These are phyloP conservation scores for Oryzias dopingdopingensis DNA, from an alignment of 2,797 vertebrate genomes.

Conservation along the genomic window DNA sequence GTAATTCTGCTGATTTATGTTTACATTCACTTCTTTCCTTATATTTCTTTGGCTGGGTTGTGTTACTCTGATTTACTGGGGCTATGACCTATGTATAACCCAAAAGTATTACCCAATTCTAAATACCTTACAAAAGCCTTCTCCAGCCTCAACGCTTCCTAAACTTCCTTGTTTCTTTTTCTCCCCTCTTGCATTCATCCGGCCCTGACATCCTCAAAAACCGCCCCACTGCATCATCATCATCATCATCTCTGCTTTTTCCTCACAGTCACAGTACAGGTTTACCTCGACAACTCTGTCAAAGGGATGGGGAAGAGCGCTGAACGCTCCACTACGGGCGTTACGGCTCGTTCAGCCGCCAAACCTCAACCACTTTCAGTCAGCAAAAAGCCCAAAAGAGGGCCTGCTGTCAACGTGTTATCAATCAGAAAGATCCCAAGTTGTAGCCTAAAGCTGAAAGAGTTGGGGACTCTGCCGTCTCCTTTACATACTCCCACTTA, in stretches of 20 bases:
- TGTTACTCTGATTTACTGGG: slow-evolving; percentile 25
- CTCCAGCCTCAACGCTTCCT: slow-evolving; percentile 27
- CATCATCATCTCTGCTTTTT: slow-evolving; percentile 40
- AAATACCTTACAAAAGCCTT: slow-evolving; percentile 50
- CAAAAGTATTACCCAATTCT: slow-evolving; percentile 5
- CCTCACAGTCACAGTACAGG: slow-evolving; percentile 81
- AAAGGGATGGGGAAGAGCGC: slow-evolving; percentile 62
- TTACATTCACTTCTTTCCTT: background rate
- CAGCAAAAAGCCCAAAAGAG: slow-evolving; percentile 50
- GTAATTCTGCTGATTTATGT: slow-evolving; percentile 2
- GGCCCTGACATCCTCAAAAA: slow-evolving; percentile 45
- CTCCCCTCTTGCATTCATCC: slow-evolving; percentile 42
- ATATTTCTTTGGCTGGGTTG: slow-evolving; percentile 28
- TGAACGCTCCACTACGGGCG: slow-evolving; percentile 53
- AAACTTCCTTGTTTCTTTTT: slow-evolving; percentile 22
- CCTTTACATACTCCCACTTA: slow-evolving; percentile 81
- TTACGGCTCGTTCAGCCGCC: slow-evolving; percentile 30
- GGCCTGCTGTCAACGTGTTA: slow-evolving; percentile 22
- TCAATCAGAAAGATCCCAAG: slow-evolving; percentile 64
- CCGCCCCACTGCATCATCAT: slow-evolving; percentile 24
- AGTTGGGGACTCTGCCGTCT: slow-evolving; percentile 74
- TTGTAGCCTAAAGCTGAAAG: slow-evolving; percentile 74
- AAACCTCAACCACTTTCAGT: slow-evolving; percentile 59
- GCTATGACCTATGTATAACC: slow-evolving; percentile 18
- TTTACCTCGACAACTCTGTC: slow-evolving; percentile 77